Conservation (phyloP, 2,113 vertebrate species). For the Gymnobelideus leadbeateri region DNA sequence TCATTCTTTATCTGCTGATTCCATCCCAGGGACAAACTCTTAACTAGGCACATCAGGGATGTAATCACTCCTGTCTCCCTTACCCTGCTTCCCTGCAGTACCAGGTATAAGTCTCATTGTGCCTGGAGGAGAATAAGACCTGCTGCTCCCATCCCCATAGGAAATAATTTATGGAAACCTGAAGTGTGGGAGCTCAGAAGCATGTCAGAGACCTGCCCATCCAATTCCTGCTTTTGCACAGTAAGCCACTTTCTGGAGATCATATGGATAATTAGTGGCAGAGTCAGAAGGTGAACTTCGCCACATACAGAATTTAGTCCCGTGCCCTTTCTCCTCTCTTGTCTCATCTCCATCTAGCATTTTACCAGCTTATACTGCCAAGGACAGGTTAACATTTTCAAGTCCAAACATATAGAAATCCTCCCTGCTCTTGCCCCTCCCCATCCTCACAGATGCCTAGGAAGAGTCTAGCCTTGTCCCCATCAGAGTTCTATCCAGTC, state of each 20-base stretch:
- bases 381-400: not conserved
- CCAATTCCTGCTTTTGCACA: not conserved
- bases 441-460: not conserved
- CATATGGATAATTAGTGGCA: not conserved
- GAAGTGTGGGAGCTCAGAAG: not conserved
- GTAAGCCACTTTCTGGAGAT: constrained; percentile 7
- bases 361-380: not conserved
- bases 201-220: not conserved
- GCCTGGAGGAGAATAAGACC: not conserved
- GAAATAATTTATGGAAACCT: not conserved
- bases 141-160: not conserved
- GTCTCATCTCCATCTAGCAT: not conserved
- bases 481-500: not conserved
- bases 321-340: not conserved
- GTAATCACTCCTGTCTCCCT: not conserved
- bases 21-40: not conserved
- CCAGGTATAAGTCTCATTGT: not conserved
- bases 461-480: not conserved
- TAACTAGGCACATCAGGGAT: not conserved
- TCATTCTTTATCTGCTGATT: not conserved
- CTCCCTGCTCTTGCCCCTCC: not conserved
- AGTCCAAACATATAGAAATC: not conserved
- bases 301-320: not conserved
- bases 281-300: not conserved
- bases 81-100: no score